Base-by-base conservation (phyloP, 2,797 vertebrate genomes). In the Scleropages formosus region DNA sequence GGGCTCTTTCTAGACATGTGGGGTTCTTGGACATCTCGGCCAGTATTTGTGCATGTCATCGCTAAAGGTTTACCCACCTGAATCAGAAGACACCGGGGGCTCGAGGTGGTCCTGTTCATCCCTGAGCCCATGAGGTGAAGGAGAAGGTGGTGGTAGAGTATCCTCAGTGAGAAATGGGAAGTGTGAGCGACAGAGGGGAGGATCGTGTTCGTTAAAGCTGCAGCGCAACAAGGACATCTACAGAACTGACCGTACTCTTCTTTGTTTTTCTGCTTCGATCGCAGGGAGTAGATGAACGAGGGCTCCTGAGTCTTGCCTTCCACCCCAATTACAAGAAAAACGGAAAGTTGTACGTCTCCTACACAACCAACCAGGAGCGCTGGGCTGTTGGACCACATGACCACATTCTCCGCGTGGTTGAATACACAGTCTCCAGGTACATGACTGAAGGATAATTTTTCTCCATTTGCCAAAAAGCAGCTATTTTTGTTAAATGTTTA, bases 261-360 rank as follows among this genome's bases (percentile, higher is more conserved):
- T 97, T 98, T 97, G 95, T 98, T 93, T 94, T 96, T 95, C 92
- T 94, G 93, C 90, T 96, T 94, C 97, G 95, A 96, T 95, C 96
- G 94, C 95, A 99, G 98, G 96, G 95, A 89, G 96, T 96, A 95
- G 98, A 99, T 98, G 98, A 99, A 97, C 97, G 97, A 90, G 97
- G 98, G 85, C 93, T 99, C 89, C 93, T 99, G 93, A 98, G 97
- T 93, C 93, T 99, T 92, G 95, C 95, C 96, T 99, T 99, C 96
- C 98, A 99, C 91, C 97, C 97, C 95, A 98, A 96, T 95, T 99
- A 98, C 91, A 98, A 96, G 95, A 97, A 96, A 95, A 99, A 98
- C 93, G 98, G 98, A 92, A 99, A 99, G 92, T 94, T 99, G 84
- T 99, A 98, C 87, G 91, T 98, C 91, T 98, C 98, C 89, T 99